phyloP scores from a whole-genome alignment of 2,113 vertebrate genomes.

The Nycticryphes semicollaris region DNA sequence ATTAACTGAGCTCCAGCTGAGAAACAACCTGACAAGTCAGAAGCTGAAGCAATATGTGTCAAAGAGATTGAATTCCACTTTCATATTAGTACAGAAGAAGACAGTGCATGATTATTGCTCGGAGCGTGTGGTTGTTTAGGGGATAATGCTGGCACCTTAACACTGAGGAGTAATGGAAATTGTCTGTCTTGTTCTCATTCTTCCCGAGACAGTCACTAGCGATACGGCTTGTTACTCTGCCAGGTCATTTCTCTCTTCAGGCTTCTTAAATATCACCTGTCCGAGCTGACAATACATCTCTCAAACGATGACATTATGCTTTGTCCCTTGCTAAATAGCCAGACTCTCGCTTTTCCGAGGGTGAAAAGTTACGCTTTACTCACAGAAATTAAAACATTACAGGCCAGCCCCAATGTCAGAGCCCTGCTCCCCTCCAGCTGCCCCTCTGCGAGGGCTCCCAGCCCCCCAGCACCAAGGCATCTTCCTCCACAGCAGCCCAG shows the following conservation, averaged over 20 bases:
- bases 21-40: constrained; percentile 60
- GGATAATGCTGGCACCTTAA: constrained; percentile 52
- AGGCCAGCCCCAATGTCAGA: background rate
- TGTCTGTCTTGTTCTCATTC: constrained; percentile 60
- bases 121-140: constrained; percentile 53
- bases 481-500: background rate
- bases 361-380: constrained; percentile 13
- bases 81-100: constrained; percentile 64
- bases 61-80: constrained; percentile 72
- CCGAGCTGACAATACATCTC: constrained; percentile 51
- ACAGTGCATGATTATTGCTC: constrained; percentile 62
- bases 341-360: background rate
- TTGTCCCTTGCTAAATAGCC: constrained; percentile 43
- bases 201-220: constrained; percentile 55
- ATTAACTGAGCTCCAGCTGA: constrained; percentile 39
- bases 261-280: constrained; percentile 72
- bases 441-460: background rate
- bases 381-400: constrained; percentile 59
- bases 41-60: constrained; percentile 64
- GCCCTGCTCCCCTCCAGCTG: background rate
- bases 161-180: constrained; percentile 67
- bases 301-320: constrained; percentile 39
- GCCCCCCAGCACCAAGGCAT: background rate
- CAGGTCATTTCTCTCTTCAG: constrained; percentile 69
- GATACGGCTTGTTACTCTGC: constrained; percentile 63